phyloP scores from a whole-genome alignment of 2,797 vertebrate genomes.

The Tamandua tetradactyla region DNA sequence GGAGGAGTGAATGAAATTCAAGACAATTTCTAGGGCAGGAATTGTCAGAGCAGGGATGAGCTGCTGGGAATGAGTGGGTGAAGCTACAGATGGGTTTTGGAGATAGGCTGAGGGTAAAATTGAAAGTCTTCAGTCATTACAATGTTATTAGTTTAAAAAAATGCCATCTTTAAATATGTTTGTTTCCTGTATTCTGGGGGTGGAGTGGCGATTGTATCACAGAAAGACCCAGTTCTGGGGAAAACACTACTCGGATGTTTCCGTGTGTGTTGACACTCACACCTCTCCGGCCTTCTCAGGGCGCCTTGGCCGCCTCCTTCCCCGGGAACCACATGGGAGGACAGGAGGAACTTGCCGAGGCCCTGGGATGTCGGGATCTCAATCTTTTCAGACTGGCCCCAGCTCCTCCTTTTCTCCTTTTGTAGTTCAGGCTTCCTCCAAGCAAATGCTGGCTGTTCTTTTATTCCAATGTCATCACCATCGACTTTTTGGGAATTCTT shows the following conservation, averaged over 20 bases:
- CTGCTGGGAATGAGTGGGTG: neutral
- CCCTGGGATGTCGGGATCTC: neutral
- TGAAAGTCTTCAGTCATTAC: neutral
- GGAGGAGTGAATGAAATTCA: neutral
- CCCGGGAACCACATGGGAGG: neutral
- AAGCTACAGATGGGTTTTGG: neutral
- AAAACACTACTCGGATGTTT: neutral
- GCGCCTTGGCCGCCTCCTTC: no score
- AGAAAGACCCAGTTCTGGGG: neutral
- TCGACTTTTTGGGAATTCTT: neutral
- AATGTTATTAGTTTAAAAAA: neutral
- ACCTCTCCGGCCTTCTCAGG: neutral
- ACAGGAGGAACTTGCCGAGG: neutral
- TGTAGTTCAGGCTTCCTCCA: neutral
- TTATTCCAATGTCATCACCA: neutral
- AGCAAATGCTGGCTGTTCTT: neutral
- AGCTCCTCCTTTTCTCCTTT: neutral
- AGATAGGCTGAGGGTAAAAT: neutral
- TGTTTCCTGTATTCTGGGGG: neutral
- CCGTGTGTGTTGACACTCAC: neutral
- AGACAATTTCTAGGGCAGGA: neutral
- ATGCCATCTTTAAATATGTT: neutral
- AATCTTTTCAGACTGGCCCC: neutral
- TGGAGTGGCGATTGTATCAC: neutral
- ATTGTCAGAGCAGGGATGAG: neutral